A percentile compares a stretch with the other conserved stretches of the same genome.
These are phyloP conservation scores for Tenebrio molitor DNA, from an alignment of 1,140 invertebrate species.

Conservation along the genomic window DNA sequence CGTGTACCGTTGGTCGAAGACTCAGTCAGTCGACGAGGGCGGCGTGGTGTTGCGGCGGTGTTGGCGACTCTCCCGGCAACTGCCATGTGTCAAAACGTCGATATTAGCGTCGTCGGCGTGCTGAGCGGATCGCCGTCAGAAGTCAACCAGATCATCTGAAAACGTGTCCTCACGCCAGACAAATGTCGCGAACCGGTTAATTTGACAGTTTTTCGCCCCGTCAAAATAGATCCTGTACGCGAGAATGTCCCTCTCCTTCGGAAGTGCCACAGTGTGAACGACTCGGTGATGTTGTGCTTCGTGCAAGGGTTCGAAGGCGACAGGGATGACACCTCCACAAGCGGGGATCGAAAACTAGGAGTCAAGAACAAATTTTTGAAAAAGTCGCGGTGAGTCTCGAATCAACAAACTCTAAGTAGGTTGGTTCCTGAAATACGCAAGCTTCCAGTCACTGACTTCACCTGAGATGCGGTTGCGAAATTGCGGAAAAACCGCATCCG, in stretches of 20 bases:
- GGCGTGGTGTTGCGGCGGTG: too few species aligned
- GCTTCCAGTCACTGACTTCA: too few species aligned
- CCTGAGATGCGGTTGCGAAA: too few species aligned
- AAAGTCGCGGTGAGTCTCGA: slow-evolving; percentile 63
- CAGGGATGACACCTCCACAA: slow-evolving; percentile 51
- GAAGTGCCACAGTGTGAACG: slow-evolving; percentile 55
- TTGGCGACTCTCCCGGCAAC: too few species aligned
- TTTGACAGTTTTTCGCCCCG: too few species aligned
- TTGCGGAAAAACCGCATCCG: too few species aligned
- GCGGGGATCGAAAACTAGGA: slow-evolving; percentile 58
- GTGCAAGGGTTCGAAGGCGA: slow-evolving; percentile 63
- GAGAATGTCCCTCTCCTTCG: background rate
- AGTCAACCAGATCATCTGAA: too few species aligned
- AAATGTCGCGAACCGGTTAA: too few species aligned
- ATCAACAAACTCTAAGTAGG: slow-evolving; percentile 28
- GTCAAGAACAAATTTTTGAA: slow-evolving; percentile 62
- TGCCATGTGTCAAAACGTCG: too few species aligned
- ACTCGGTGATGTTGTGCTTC: slow-evolving; percentile 63
- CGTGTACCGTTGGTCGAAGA: slow-evolving; percentile 1
- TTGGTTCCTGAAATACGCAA: slow-evolving; percentile 20
- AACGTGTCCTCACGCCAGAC: too few species aligned
- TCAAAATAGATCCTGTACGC: background rate
- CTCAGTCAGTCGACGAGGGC: slow-evolving; percentile 7
- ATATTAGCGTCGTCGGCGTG: too few species aligned
- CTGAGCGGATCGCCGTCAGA: too few species aligned